Base-by-base conservation (phyloP, 1,140 invertebrate genomes). In the Plectrocnemia conspersa region DNA sequence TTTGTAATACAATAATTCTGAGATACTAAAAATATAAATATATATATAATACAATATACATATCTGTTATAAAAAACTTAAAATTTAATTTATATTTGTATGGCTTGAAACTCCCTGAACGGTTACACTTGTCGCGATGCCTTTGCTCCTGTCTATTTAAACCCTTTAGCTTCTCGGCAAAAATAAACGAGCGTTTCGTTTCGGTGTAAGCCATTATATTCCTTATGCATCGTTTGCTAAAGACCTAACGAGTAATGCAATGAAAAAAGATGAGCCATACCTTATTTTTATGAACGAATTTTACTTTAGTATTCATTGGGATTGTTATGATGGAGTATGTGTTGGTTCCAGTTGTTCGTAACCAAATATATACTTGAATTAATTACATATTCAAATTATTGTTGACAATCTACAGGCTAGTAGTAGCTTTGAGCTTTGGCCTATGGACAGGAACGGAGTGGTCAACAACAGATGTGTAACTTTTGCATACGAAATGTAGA, bases 91-190 rank as follows among this genome's bases (percentile, higher is more conserved):
- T n/a, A 41, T 19, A 41, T 41, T 41, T 41, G 4, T 5, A 19
- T 3, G 10, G 18, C 38, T 46, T 46, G 23, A 46, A 46, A 21
- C 23, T 21, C 13, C 19, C 45, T 47, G 45, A n/a, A 1, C 22
- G 29, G 3, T 15, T 38, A 29, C 47, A 50, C 47, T 50, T 50
- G 47, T 50, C 27, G 4, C 46, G 36, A 16, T 48, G 10, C n/a
- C 22, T 50, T 50, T n/a, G 5, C 13, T 13, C 10, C 35, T 38
- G 18, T n/a, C 35, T 38, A 38, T 38, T 38, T 38, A 24, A 50
- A 38, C 33, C 33, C 33, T 50, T 50, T 50, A 38, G 33, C 38
- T 23, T n/a, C n/a, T 22, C 16, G 25, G 40, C 13, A 50, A 50
- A 50, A 35, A 29, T 50, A 36, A 16, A 38, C 13, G 5, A 7